phyloP scores from a whole-genome alignment of 35 echinoderm and acorn worm genomes.

The Chiridota heheva region DNA sequence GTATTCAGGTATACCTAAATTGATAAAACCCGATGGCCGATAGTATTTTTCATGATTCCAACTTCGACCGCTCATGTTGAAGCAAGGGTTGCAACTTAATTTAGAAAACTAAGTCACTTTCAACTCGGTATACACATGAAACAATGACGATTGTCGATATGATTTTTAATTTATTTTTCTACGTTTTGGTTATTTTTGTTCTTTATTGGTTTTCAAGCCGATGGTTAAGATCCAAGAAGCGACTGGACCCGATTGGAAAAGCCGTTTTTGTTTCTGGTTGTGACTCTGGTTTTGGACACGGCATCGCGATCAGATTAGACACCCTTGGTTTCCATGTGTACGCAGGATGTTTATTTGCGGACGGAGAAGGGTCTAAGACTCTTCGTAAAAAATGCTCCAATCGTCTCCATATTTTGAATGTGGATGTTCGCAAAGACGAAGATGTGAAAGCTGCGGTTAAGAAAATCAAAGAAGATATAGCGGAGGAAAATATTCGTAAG shows the following conservation, averaged over 20 bases:
- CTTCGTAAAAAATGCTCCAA: conserved; percentile 59
- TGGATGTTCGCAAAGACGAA: conserved; percentile 84
- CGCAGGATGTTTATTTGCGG: conserved; percentile 72
- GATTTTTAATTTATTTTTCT: conserved; percentile 29
- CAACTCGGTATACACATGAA: neutral
- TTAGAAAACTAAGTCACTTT: too few relatives aligned
- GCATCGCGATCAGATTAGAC: conserved; percentile 73
- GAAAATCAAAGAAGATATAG: conserved; percentile 60
- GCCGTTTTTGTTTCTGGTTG: conserved; percentile 87
- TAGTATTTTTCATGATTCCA: too few relatives aligned
- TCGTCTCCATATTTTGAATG: conserved; percentile 65
- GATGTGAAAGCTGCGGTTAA: conserved; percentile 58
- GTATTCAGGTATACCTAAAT: too few relatives aligned
- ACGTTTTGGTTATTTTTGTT: conserved; percentile 13
- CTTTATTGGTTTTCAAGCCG: conserved; percentile 23
- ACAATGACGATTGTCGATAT: conserved; percentile 38
- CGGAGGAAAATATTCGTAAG: conserved; percentile 25
- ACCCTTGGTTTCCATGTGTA: conserved; percentile 76
- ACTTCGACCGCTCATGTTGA: too few relatives aligned
- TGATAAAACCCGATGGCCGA: too few relatives aligned
- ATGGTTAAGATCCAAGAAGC: conserved; percentile 44
- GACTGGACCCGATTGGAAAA: conserved; percentile 51
- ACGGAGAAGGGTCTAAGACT: conserved; percentile 68
- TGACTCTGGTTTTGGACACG: conserved; percentile 88
- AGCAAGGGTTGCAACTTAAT: too few relatives aligned